phyloP scores from a whole-genome alignment of 2,113 vertebrate species.

The Pachyramphus minor region DNA sequence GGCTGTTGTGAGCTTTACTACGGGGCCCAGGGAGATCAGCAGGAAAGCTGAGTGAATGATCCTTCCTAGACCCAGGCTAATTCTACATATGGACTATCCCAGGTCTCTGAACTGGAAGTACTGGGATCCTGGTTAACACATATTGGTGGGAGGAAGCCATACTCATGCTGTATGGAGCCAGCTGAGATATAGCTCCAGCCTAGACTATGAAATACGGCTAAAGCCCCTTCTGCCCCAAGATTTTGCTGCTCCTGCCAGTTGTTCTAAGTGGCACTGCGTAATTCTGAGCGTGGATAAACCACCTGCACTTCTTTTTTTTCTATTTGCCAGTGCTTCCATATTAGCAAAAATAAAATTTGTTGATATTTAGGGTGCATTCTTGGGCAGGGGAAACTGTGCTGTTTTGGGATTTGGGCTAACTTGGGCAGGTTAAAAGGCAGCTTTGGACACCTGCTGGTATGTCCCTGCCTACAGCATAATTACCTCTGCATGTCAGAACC shows the following conservation, averaged over 20 bases:
- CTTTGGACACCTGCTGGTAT: not conserved
- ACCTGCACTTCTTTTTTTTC: not conserved
- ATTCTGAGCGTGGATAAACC: not conserved
- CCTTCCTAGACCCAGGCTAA: not conserved
- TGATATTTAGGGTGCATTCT: not conserved
- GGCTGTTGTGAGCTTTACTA: not conserved
- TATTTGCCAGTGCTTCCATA: not conserved
- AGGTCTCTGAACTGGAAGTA: accelerated
- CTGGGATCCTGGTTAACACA: not conserved
- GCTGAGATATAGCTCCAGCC: not conserved
- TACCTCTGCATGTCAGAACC: not conserved
- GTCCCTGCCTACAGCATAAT: not conserved
- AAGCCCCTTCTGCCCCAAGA: not conserved
- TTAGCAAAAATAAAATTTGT: not conserved
- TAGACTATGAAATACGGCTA: not conserved
- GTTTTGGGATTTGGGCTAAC: accelerated
- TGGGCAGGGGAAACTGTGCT: not conserved
- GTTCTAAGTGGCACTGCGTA: not conserved
- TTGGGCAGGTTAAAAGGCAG: not conserved
- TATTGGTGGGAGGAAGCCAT: not conserved
- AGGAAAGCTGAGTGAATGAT: not conserved
- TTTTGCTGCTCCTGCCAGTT: not conserved
- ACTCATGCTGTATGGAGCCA: accelerated
- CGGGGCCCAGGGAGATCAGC: accelerated
- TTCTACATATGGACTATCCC: not conserved